These are phyloP conservation scores for Prionailurus bengalensis DNA, from an alignment of 2,113 vertebrate species.

Conservation along the genomic window DNA sequence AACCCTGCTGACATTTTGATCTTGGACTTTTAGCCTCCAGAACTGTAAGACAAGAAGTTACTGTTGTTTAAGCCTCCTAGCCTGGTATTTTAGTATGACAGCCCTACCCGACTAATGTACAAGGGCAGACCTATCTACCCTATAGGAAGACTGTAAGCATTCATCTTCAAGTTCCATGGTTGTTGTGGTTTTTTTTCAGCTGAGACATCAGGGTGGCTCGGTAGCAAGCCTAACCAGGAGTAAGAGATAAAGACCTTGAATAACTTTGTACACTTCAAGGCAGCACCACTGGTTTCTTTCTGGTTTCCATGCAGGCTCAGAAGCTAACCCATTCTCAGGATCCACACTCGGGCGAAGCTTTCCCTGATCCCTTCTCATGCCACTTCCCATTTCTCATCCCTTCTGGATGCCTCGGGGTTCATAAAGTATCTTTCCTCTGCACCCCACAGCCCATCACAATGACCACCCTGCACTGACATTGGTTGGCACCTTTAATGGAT, in stretches of 20 bases:
- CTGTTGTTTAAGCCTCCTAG: not conserved
- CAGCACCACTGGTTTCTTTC: not conserved
- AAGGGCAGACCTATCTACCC: not conserved
- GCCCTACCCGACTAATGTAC: not conserved
- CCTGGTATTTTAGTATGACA: not conserved
- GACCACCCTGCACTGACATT: not conserved
- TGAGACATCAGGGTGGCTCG: too few relatives aligned
- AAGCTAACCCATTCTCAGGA: not conserved
- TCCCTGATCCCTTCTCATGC: not conserved
- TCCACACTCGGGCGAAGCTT: not conserved
- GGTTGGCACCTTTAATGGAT: not conserved
- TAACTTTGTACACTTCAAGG: not conserved
- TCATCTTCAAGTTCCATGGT: not conserved
- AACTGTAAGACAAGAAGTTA: not conserved
- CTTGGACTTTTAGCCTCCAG: not conserved
- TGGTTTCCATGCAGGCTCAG: not conserved
- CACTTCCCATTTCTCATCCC: not conserved
- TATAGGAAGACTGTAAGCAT: not conserved
- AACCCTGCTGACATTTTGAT: not conserved
- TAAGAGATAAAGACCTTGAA: not conserved
- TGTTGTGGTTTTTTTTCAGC: not conserved
- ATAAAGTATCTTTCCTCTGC: not conserved
- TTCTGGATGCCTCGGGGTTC: accelerated
- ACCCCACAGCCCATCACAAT: not conserved
- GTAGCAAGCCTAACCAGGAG: not conserved